Base-by-base conservation (phyloP, 23 tunicate species). In the Halocynthia roretzi region DNA sequence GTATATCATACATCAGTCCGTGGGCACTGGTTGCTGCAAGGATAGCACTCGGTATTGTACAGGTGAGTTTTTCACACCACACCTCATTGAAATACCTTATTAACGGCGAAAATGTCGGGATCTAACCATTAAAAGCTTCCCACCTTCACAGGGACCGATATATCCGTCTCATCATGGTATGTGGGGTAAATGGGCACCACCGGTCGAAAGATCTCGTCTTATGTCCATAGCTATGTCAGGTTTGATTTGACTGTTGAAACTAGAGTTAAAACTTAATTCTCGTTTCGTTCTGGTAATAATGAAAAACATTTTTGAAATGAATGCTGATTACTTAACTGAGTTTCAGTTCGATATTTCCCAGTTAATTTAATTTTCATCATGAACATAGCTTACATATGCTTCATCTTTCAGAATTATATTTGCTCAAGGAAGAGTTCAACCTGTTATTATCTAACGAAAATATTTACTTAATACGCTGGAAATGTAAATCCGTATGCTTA, bases 111-210 rank as follows among this genome's bases (percentile, higher is more conserved):
- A 31, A 31, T 31, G 44, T 31, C 1, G 4, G 44, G 44, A 31
- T 31, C 4, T 4, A 31, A 31, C 44, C 44, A 31, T 31, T 31
- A 31, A 31, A 31, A 31, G 44, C 44, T 31, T 31, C 44, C 44
- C 44, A 20, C 70, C 19, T 18, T 67, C 2, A 12, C 53, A 83
- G 87, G 87, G 87, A 54, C 87, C 87, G 7, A 73, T 83, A 60
- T 83, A 83, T 68, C 87, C 87, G 8, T 69, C 75, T 6, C 87
- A 83, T 49, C 87, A 83, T 48, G 87, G 87, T 6, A 83, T 83
- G 87, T 83, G 87, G 87, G 87, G 87, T 7, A 83, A 83, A 68
- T 83, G 87, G 87, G 87, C 87, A 20, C 87, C 87, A 6, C 87
- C 87, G 4, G 52, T 83, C 31, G 81, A 80, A 40, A 67, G 87